Evolutionary conservation across 2,888 invertebrate species (phyloP).

Genomic region (Tubulanus polymorphus): DNA sequence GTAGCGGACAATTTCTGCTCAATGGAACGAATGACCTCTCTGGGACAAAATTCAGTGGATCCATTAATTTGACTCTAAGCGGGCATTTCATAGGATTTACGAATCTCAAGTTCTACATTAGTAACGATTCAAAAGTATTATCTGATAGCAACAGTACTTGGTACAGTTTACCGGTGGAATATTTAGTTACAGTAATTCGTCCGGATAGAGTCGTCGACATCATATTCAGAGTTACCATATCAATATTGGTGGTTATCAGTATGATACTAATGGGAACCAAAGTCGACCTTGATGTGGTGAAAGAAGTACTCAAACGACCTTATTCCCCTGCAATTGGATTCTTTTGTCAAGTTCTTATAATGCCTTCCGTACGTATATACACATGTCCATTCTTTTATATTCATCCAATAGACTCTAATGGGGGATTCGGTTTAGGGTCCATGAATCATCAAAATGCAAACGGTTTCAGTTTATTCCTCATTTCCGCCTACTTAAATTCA

Average conservation of each 20-base stretch:
- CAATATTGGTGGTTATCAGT: slow-evolving; percentile 8
- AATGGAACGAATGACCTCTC: too few species aligned
- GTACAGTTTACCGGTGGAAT: neutral
- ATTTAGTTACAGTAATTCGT: neutral
- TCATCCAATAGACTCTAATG: too few species aligned
- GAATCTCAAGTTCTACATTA: neutral
- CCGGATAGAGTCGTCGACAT: neutral
- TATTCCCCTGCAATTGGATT: slow-evolving; percentile 56
- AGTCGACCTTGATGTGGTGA: slow-evolving; percentile 45
- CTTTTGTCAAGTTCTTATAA: slow-evolving; percentile 55
- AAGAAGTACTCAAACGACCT: slow-evolving; percentile 50
- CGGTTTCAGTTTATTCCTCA: too few species aligned
- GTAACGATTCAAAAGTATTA: neutral
- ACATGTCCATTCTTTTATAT: too few species aligned
- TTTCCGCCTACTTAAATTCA: too few species aligned
- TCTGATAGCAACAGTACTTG: neutral
- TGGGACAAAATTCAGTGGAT: too few species aligned
- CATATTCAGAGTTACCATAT: neutral
- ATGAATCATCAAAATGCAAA: too few species aligned
- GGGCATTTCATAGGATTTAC: neutral
- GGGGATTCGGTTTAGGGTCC: too few species aligned
- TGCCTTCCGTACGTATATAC: slow-evolving; percentile 56
- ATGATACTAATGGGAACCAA: slow-evolving; percentile 52
- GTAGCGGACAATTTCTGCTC: too few species aligned
- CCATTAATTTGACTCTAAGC: slow-evolving; percentile 15